These are phyloP conservation scores for Ferdinandea cuprea DNA, from an alignment of 2,888 invertebrate genomes.

Conservation along the genomic window DNA sequence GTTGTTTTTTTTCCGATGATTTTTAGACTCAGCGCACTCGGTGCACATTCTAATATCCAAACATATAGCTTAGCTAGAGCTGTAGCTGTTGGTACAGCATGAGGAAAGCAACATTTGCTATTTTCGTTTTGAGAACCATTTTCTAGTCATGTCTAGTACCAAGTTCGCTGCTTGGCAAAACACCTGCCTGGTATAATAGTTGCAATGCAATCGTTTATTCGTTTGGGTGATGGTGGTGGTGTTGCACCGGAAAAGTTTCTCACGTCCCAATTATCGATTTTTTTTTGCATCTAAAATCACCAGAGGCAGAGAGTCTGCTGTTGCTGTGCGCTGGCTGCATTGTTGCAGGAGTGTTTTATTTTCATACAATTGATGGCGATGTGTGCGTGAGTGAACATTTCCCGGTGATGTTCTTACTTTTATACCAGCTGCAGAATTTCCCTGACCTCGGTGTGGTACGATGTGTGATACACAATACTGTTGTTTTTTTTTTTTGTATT, in stretches of 20 bases:
- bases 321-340: constrained; percentile 1
- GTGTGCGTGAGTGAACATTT: constrained; percentile 27
- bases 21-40: constrained; percentile 15
- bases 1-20: constrained; percentile 20
- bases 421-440: constrained; percentile 60
- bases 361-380: constrained; percentile 25
- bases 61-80: neutral
- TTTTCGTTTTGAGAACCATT: constrained; percentile 41
- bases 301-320: constrained; percentile 16
- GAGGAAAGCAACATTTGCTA: constrained; percentile 40
- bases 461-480: constrained; percentile 54
- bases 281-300: constrained; percentile 24
- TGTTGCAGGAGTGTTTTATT: constrained; percentile 29
- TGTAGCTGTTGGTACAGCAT: constrained; percentile 39
- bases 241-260: constrained; percentile 65
- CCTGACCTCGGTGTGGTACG: constrained; percentile 60
- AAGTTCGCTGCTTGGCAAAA: constrained; percentile 22
- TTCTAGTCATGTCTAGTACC: constrained; percentile 60
- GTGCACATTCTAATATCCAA: neutral
- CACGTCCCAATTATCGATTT: constrained; percentile 71
- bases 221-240: constrained; percentile 25
- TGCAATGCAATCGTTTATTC: constrained; percentile 26
- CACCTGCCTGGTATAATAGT: constrained; percentile 52
- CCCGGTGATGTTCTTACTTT: constrained; percentile 33
- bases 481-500: constrained; percentile 46